Percentiles rank a stretch among this genome's conserved stretches.
Conservation (phyloP, 2,797 vertebrate genomes). For the Sebastes dallii region DNA sequence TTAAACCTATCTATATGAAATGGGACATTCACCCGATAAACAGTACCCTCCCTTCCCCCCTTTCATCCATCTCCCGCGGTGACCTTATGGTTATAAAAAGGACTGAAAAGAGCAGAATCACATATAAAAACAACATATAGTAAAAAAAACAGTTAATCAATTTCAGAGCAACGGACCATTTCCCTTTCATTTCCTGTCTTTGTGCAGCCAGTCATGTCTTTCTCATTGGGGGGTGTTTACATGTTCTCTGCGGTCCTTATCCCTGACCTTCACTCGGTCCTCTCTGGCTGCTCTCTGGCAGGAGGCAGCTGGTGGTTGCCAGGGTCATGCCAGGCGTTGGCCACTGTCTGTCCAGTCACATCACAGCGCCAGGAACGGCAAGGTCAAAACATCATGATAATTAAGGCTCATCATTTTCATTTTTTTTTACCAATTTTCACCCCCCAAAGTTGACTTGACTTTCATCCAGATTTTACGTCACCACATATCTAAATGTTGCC, state of each 20-base stretch:
- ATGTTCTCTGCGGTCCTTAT: slow-evolving; percentile 54
- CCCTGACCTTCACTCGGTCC: slow-evolving; percentile 72
- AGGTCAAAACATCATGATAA: slow-evolving; percentile 62
- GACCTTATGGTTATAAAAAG: background rate
- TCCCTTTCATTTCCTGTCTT: slow-evolving; percentile 3
- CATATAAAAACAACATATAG: background rate
- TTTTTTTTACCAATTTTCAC: background rate
- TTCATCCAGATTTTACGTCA: background rate
- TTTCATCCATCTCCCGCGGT: background rate
- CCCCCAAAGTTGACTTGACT: background rate
- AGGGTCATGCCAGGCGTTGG: slow-evolving; percentile 76
- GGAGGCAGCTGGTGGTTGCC: slow-evolving; percentile 72
- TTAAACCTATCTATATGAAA: slow-evolving; percentile 52
- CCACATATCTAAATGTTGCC: background rate
- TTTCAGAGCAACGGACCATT: background rate
- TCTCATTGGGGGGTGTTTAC: slow-evolving; percentile 45
- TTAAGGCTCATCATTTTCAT: background rate
- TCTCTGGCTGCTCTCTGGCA: slow-evolving; percentile 59
- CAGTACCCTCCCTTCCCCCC: background rate
- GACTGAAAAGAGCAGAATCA: background rate
- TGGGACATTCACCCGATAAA: slow-evolving; percentile 47
- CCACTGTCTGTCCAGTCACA: slow-evolving; percentile 62
- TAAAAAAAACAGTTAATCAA: background rate
- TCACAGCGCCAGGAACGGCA: slow-evolving; percentile 58
- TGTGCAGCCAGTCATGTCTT: slow-evolving; percentile 19